Conservation (phyloP, 2,113 vertebrate species). For the Taxidea taxus region DNA sequence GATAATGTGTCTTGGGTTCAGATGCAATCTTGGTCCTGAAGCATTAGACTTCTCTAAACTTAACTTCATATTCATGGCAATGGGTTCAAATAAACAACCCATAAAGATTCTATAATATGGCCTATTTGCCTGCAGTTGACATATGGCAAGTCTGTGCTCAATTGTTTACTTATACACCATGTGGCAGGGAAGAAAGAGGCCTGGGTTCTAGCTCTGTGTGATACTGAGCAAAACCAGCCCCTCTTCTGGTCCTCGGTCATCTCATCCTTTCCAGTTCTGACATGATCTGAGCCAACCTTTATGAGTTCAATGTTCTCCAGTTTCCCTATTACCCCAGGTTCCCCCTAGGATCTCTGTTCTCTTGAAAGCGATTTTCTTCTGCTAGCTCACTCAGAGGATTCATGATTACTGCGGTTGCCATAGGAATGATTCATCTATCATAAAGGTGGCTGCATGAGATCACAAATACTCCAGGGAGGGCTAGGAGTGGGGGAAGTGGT, state of each 20-base stretch:
- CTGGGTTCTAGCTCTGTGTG: not conserved
- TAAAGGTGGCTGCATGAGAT: conserved; percentile 68
- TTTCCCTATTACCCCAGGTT: not conserved
- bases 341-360: conserved; percentile 6
- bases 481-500: not conserved
- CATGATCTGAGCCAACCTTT: not conserved
- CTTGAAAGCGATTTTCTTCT: conserved; percentile 36
- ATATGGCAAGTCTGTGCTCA: not conserved
- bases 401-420: conserved; percentile 64
- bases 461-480: conserved; percentile 65
- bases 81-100: not conserved
- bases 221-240: not conserved
- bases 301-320: not conserved
- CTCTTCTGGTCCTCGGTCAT: not conserved
- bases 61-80: not conserved
- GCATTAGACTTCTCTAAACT: not conserved
- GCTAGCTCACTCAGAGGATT: conserved; percentile 57
- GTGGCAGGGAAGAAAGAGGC: not conserved
- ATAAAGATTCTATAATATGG: not conserved
- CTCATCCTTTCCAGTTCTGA: not conserved
- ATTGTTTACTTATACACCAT: not conserved
- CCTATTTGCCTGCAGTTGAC: not conserved
- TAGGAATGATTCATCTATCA: conserved; percentile 74
- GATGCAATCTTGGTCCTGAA: not conserved
- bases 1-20: not conserved